A percentile compares a stretch with the other conserved stretches of the same genome.
phyloP scores from a whole-genome alignment of 2,797 vertebrate species.

The Danio tinwini region DNA sequence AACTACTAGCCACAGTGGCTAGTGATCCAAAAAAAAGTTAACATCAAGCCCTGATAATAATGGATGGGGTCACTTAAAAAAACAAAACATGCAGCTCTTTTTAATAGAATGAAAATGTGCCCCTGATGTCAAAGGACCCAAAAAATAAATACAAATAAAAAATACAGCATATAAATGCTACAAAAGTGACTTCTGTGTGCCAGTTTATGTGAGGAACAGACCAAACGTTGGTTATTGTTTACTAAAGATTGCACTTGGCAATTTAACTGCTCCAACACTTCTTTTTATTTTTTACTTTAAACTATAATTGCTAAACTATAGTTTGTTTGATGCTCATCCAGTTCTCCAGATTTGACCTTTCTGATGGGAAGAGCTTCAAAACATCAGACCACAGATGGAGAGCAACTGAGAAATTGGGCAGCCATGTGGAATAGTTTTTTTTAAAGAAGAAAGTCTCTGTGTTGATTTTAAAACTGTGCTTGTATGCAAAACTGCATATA shows the following conservation, averaged over 20 bases:
- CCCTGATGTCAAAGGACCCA: not conserved
- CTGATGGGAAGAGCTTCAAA: constrained; percentile 25
- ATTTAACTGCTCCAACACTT: not conserved
- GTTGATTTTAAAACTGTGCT: not conserved
- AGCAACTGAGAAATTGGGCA: constrained; percentile 31
- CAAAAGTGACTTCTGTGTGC: not conserved
- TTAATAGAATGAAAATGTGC: not conserved
- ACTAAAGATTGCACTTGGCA: not conserved
- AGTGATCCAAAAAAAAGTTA: too few relatives aligned
- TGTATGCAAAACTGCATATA: not conserved
- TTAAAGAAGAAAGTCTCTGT: not conserved
- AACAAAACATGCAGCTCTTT: not conserved
- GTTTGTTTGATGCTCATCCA: constrained; percentile 13
- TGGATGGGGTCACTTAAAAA: too few relatives aligned
- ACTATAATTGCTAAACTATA: not conserved
- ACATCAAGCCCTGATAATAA: too few relatives aligned
- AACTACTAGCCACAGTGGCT: too few relatives aligned
- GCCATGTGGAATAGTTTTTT: constrained; percentile 21
- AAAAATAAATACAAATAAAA: not conserved
- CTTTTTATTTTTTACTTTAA: not conserved
- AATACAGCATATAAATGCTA: not conserved
- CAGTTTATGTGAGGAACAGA: not conserved
- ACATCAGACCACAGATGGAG: constrained; percentile 20
- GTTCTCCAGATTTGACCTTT: constrained; percentile 11
- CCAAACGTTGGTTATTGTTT: not conserved